These are phyloP conservation scores for Gasterosteus nipponicus DNA, from an alignment of 2,113 vertebrate genomes.

Conservation along the genomic window DNA sequence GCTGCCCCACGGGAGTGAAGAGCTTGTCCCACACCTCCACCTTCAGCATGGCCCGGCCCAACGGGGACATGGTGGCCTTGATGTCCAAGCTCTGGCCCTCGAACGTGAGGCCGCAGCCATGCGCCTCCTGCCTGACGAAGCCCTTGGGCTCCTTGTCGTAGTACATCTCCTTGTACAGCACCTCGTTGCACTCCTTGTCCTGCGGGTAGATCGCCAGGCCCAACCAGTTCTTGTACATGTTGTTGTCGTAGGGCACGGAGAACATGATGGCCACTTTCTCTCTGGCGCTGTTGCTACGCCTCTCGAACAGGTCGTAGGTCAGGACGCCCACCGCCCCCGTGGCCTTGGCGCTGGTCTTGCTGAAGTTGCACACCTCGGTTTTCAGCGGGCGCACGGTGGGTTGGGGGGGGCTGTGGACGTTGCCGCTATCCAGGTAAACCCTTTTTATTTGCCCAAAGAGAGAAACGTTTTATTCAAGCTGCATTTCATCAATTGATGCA, in stretches of 20 bases:
- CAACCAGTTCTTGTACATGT: conserved; percentile 70
- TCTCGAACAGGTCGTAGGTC: conserved; percentile 72
- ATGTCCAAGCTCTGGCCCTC: conserved; percentile 52
- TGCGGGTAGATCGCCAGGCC: conserved; percentile 53
- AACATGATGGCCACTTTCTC: conserved; percentile 75
- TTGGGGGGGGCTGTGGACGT: conserved; percentile 46
- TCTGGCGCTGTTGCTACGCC: accelerated
- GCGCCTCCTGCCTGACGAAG: conserved; percentile 60
- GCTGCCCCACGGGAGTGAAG: conserved; percentile 20
- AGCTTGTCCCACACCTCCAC: conserved; percentile 77
- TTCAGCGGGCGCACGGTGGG: conserved; percentile 58
- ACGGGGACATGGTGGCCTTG: conserved; percentile 71
- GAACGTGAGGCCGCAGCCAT: conserved; percentile 46
- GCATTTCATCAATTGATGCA: neutral
- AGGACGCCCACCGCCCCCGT: conserved; percentile 72
- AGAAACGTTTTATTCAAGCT: neutral
- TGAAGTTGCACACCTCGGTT: conserved; percentile 74
- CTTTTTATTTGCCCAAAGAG: conserved; percentile 17
- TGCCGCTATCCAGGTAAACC: conserved; percentile 63
- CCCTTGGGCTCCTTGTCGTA: conserved; percentile 48
- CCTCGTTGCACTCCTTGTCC: conserved; percentile 48
- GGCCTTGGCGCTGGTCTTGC: conserved; percentile 43
- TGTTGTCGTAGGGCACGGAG: conserved; percentile 71
- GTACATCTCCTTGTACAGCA: conserved; percentile 77
- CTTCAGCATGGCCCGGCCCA: conserved; percentile 74